Conservation (phyloP, 2,888 invertebrate species). For the Cephonodes hylas region DNA sequence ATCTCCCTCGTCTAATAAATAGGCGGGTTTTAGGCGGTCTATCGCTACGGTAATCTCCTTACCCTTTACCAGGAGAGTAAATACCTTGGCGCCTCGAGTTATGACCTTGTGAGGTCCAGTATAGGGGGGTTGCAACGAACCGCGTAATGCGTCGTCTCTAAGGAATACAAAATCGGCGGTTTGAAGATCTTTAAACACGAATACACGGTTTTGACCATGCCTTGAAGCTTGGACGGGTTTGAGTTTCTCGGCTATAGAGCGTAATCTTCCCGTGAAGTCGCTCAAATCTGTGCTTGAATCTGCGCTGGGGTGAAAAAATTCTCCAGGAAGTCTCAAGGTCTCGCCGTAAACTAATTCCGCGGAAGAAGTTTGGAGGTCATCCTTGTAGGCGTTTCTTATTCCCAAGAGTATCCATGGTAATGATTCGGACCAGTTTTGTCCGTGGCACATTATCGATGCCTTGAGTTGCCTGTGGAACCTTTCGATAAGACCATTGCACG, state of each 20-base stretch:
- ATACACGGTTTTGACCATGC: slow-evolving; percentile 13
- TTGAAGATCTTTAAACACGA: slow-evolving; percentile 11
- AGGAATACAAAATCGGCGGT: slow-evolving; percentile 14
- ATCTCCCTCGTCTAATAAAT: too few relatives aligned
- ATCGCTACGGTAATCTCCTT: not conserved
- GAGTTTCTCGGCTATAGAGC: not conserved
- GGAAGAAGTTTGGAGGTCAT: slow-evolving; percentile 15
- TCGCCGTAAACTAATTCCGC: slow-evolving; percentile 16
- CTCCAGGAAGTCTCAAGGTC: slow-evolving; percentile 9
- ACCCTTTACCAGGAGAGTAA: not conserved
- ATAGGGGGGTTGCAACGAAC: not conserved
- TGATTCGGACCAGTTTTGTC: slow-evolving; percentile 16
- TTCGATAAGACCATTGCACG: slow-evolving; percentile 22
- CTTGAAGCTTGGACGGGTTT: slow-evolving; percentile 10
- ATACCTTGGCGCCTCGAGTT: not conserved
- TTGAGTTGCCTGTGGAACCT: slow-evolving; percentile 23
- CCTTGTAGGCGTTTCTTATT: slow-evolving; percentile 18
- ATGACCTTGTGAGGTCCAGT: not conserved
- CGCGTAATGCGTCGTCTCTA: slow-evolving; percentile 9
- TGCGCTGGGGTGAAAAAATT: not conserved
- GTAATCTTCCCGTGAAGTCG: not conserved
- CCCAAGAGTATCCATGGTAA: slow-evolving; percentile 17
- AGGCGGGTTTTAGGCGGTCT: not conserved
- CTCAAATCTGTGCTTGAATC: not conserved
- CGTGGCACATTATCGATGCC: slow-evolving; percentile 16